phyloP scores from a whole-genome alignment of 35 echinoderm and acorn worm genomes.

The Apostichopus japonicus region DNA sequence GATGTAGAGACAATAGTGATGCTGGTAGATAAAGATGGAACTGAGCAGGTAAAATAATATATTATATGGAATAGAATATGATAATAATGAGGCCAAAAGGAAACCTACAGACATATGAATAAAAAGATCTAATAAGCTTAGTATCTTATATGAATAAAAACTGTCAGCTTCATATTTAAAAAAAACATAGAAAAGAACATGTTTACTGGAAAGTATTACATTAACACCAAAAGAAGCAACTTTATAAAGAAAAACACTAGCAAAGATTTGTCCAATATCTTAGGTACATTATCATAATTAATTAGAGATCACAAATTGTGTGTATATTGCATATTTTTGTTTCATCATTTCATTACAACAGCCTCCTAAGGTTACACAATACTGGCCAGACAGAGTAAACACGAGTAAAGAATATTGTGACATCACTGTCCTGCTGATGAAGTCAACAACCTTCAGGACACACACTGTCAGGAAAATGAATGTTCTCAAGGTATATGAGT shows the following conservation, averaged over 20 bases:
- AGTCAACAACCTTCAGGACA: background rate
- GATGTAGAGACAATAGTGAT: background rate
- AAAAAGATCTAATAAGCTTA: too few species aligned
- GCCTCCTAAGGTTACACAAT: background rate
- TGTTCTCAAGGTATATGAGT: background rate
- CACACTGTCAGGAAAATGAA: slow-evolving; percentile 18
- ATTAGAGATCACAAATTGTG: too few species aligned
- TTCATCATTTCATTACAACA: background rate
- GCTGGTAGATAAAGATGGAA: background rate
- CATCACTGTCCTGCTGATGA: background rate
- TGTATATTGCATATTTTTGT: background rate
- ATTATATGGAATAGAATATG: background rate
- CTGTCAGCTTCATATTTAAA: too few species aligned
- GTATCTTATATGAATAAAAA: too few species aligned
- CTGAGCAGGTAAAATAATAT: background rate
- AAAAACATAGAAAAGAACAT: too few species aligned
- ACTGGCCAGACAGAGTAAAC: background rate
- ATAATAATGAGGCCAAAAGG: too few species aligned
- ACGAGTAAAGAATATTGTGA: background rate
- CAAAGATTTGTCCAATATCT: too few species aligned
- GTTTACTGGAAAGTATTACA: too few species aligned
- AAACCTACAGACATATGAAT: too few species aligned
- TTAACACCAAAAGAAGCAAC: too few species aligned
- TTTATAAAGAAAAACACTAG: too few species aligned
- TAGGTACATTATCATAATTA: too few species aligned